A percentile compares a stretch with the other conserved stretches of the same genome.
Evolutionary conservation across 2,888 invertebrate genomes (phyloP).

Genomic region (Hoplodrina ambigua): DNA sequence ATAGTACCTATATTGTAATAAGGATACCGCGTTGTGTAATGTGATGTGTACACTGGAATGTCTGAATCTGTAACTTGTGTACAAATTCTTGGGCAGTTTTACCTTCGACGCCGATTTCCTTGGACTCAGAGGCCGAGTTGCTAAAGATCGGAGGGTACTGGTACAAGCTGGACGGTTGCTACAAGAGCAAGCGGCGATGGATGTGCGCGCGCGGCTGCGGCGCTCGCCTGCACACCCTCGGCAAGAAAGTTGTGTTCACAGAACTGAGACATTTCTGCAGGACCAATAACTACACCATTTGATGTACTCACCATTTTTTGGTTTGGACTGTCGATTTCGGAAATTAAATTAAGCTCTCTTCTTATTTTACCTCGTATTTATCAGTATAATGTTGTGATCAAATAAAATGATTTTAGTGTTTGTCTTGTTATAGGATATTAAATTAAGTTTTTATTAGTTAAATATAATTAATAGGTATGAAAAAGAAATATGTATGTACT

Average conservation of each 20-base stretch:
- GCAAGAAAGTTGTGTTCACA: conserved; percentile 82
- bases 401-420: conserved; percentile 4
- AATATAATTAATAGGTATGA: not conserved
- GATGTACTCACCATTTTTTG: conserved; percentile 40
- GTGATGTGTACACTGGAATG: conserved; percentile 14
- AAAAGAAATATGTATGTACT: conserved; percentile 13
- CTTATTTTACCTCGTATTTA: conserved; percentile 1
- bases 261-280: conserved; percentile 81
- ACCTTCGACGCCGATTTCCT: conserved; percentile 53
- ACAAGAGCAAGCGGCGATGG: conserved; percentile 83
- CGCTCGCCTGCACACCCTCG: conserved; percentile 83
- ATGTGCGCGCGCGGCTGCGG: conserved; percentile 84
- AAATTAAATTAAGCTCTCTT: conserved; percentile 21
- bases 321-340: not conserved
- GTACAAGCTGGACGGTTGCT: conserved; percentile 83
- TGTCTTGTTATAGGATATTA: not conserved
- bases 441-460: conserved; percentile 11
- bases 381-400: conserved; percentile 14
- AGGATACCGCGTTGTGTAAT: conserved; percentile 7
- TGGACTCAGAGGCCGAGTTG: conserved; percentile 65
- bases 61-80: conserved; percentile 53
- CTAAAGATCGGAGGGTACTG: conserved; percentile 82
- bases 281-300: conserved; percentile 75
- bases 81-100: conserved; percentile 61
- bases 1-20: conserved; percentile 3